Conservation (phyloP, 2,888 invertebrate species). For the Mycogona germanica region DNA sequence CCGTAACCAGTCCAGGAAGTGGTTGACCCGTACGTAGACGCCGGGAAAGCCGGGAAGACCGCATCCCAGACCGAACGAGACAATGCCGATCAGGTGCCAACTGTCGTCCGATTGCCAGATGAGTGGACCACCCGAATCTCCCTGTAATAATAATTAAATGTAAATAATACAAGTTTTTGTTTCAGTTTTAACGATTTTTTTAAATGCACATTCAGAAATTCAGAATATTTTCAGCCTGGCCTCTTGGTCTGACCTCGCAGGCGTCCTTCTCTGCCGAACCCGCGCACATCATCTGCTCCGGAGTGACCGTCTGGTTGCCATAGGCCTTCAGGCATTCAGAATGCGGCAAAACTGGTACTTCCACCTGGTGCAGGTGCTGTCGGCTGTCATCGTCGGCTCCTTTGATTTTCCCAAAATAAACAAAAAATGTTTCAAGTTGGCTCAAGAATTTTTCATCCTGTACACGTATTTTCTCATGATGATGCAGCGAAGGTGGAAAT, state of each 20-base stretch:
- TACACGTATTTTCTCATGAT: neutral
- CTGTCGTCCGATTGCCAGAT: neutral
- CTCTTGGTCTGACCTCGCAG: conserved; percentile 5
- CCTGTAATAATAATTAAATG: conserved; percentile 10
- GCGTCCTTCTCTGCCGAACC: conserved; percentile 10
- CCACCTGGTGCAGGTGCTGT: conserved; percentile 2
- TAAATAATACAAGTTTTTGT: neutral
- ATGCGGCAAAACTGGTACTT: conserved; percentile 1
- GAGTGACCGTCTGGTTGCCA: neutral
- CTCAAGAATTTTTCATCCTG: neutral
- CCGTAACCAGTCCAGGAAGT: neutral
- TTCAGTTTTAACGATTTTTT: neutral
- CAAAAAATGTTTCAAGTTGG: neutral
- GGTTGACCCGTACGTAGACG: conserved; percentile 12
- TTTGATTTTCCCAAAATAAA: neutral
- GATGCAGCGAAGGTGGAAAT: too few species aligned
- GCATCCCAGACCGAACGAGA: conserved; percentile 12
- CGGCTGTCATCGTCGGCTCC: neutral
- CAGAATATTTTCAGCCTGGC: neutral
- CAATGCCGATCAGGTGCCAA: conserved; percentile 10
- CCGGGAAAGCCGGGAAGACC: conserved; percentile 14
- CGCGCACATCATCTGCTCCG: conserved; percentile 11
- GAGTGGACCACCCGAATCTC: conserved; percentile 12
- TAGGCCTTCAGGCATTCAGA: neutral
- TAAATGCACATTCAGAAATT: too few species aligned